Conservation (phyloP, 53 echinoderm and acorn worm genomes). For the Stichopus horrens region DNA sequence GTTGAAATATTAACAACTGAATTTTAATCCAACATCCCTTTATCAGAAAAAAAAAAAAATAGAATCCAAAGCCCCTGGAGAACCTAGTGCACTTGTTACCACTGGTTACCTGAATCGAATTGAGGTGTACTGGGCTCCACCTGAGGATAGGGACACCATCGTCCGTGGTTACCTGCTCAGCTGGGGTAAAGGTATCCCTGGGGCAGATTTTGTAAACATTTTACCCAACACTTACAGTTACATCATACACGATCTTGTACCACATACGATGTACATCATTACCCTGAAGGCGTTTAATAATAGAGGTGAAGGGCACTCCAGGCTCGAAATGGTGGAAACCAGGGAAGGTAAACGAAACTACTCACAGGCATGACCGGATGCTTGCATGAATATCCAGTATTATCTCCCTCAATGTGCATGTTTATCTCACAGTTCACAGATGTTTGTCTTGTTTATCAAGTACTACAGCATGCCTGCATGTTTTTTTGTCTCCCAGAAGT, state of each 20-base stretch:
- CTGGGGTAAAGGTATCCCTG: conserved; percentile 74
- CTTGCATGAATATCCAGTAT: neutral
- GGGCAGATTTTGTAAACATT: conserved; percentile 31
- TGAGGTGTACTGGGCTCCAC: conserved; percentile 69
- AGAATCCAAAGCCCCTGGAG: conserved; percentile 51
- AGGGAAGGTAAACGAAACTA: conserved; percentile 29
- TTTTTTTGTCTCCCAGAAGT: too few relatives aligned
- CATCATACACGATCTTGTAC: conserved; percentile 60
- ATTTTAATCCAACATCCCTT: too few relatives aligned
- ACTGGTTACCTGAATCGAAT: conserved; percentile 62
- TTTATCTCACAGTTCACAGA: neutral
- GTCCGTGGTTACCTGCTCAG: conserved; percentile 81
- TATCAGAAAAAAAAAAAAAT: conserved; percentile 44
- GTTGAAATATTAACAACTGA: too few relatives aligned
- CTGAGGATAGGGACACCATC: conserved; percentile 53
- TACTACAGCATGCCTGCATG: neutral
- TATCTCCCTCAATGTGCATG: neutral
- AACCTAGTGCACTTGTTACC: conserved; percentile 44
- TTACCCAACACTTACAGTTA: conserved; percentile 42
- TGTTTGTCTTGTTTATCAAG: too few relatives aligned
- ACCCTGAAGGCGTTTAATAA: conserved; percentile 86
- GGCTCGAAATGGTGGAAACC: conserved; percentile 62
- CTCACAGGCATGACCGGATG: neutral
- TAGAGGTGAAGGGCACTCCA: conserved; percentile 71
- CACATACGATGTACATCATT: conserved; percentile 77